phyloP scores from a whole-genome alignment of 2,888 invertebrate genomes.

The Stegophylla sp. region DNA sequence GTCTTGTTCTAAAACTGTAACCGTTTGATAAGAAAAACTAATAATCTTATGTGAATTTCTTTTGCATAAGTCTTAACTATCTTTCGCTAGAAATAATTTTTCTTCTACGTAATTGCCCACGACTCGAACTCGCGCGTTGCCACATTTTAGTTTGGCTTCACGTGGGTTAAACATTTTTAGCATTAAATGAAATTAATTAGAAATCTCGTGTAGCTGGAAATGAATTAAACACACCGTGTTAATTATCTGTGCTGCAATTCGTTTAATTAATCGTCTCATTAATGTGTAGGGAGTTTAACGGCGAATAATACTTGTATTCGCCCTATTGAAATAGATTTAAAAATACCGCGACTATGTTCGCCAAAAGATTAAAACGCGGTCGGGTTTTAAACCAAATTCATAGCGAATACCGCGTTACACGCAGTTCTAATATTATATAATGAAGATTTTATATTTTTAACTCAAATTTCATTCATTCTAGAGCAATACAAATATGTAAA shows the following conservation, averaged over 20 bases:
- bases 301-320: background rate
- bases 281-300: background rate
- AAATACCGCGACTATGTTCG: slow-evolving; percentile 15
- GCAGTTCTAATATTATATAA: too few relatives aligned
- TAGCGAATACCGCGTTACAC: background rate
- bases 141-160: too few relatives aligned
- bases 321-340: slow-evolving; percentile 31
- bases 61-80: too few relatives aligned
- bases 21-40: too few relatives aligned
- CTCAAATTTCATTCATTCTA: too few relatives aligned
- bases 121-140: too few relatives aligned
- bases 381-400: slow-evolving; percentile 17
- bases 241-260: background rate
- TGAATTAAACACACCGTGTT: slow-evolving; percentile 2
- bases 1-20: too few relatives aligned
- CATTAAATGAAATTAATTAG: slow-evolving; percentile 4
- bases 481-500: too few relatives aligned
- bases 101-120: too few relatives aligned
- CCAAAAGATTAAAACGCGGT: slow-evolving; percentile 26
- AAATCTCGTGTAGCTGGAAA: background rate
- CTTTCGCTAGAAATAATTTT: too few relatives aligned
- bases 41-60: too few relatives aligned
- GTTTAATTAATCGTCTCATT: background rate
- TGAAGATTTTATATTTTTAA: too few relatives aligned
- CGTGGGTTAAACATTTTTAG: background rate